Evolutionary conservation across 2,797 vertebrate genomes (phyloP).

Genomic region (Poeciliopsis gracilis): DNA sequence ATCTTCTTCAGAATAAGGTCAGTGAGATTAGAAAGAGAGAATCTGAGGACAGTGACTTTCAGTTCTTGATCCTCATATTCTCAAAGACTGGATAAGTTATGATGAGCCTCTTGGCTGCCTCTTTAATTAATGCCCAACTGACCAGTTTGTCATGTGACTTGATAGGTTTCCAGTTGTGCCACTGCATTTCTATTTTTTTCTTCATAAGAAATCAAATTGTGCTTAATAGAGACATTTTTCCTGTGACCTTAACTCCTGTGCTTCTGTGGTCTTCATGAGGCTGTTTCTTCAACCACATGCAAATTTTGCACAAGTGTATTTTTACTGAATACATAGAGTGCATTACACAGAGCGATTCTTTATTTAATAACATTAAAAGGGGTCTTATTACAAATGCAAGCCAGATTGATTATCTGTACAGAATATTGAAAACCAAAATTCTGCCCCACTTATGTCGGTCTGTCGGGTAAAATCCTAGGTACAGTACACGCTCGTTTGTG

Average conservation of each 20-base stretch:
- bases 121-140: neutral
- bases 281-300: neutral
- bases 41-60: neutral
- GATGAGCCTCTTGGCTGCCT: neutral
- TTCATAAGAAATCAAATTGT: neutral
- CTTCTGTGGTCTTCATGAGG: neutral
- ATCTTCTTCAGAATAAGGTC: neutral
- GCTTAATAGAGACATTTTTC: neutral
- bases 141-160: neutral
- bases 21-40: neutral
- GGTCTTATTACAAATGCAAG: no score
- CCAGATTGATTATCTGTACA: no score
- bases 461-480: neutral
- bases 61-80: neutral
- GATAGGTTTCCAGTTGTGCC: neutral
- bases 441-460: neutral
- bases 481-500: neutral
- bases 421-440: no score
- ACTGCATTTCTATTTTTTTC: neutral
- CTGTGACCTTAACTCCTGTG: neutral
- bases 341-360: neutral
- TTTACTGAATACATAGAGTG: neutral
- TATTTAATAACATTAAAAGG: no score
- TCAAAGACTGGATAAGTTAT: neutral
- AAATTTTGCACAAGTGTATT: neutral